Evolutionary conservation across 1,140 invertebrate genomes (phyloP), one percentile per base, ranked within the genome.

Genomic region (Drosophila suzukii): DNA sequence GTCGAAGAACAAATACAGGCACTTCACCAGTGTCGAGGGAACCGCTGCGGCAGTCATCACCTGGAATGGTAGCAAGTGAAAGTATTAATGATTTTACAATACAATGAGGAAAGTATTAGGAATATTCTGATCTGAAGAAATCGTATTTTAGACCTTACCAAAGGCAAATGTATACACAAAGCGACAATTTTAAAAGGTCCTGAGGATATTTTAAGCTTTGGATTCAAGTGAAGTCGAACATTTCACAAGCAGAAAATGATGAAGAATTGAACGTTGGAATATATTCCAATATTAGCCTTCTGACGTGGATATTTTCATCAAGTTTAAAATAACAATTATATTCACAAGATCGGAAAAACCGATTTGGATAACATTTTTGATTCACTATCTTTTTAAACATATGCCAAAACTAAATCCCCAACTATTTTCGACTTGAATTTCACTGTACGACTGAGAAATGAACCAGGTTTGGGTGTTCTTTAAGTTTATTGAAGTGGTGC

Each of bases 1-100:
- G 94, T 99, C 99, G 93, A 99, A 99, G 93, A 99, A 99, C 65
- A 99, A 93, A 93, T 99, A 99, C 36, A 99, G 94, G 94, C 98
- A 99, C 94, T 99, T 99, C 6, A 99, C 98, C 84, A 99, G 93
- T 34, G 99, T 99, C 62, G 98, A 99, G 39, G 99, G 98, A 72
- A 99, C 96, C 20, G 97, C 96, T 50, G 97, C 97, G 51, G 97
- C 96, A 58, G 98, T 98, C 97, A 99, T 98, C 39, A 98, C 96
- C 96, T 98, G 27, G 5, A 67, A 60, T 17, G 6, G 2, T 36
- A 34, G 4, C 2, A 57, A 46, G 20, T 11, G 13, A 38, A 39
- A 8, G 12, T 47, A 24, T 36, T 11, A 36, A 38, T 34, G n/a
- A 38, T 30, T n/a, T 11, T 27, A 27, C 1, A 4, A 27, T 27